Conservation (phyloP, 2,797 vertebrate genomes). For the Tympanoctomys barrerae region DNA sequence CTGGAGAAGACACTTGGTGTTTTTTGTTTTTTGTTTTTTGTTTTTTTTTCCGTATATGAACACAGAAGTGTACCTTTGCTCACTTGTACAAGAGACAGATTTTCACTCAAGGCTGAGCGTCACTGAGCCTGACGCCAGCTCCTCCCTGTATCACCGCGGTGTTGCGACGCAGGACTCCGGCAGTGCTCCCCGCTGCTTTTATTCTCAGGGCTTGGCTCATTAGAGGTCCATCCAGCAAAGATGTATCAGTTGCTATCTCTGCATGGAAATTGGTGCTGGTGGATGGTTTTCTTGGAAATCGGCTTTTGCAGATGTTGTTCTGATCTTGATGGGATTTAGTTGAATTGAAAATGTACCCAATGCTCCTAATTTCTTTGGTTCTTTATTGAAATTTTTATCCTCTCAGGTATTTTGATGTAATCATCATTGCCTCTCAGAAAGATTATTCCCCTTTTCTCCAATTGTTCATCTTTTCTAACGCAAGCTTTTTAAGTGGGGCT, state of each 20-base stretch:
- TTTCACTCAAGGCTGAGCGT: not conserved
- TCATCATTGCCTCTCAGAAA: not conserved
- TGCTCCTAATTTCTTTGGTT: not conserved
- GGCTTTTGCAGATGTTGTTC: not conserved
- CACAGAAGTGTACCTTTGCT: accelerated
- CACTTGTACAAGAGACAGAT: not conserved
- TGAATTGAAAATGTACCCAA: not conserved
- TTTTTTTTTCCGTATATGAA: accelerated
- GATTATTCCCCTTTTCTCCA: not conserved
- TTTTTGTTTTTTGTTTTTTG: no score
- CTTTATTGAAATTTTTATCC: not conserved
- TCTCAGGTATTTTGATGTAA: not conserved
- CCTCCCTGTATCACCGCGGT: accelerated
- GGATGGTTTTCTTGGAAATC: not conserved
- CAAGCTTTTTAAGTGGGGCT: not conserved
- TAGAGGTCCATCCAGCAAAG: not conserved
- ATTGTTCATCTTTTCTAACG: not conserved
- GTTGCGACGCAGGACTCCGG: not conserved
- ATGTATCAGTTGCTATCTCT: accelerated
- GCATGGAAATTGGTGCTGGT: not conserved
- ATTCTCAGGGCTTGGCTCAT: accelerated
- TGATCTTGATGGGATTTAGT: not conserved
- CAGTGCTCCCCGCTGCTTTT: accelerated
- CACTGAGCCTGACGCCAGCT: accelerated
- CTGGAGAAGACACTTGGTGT: not conserved